Evolutionary conservation across 2,888 invertebrate genomes (phyloP), one percentile per base, ranked within the genome.

Genomic region (Chromoteleia sp.): DNA sequence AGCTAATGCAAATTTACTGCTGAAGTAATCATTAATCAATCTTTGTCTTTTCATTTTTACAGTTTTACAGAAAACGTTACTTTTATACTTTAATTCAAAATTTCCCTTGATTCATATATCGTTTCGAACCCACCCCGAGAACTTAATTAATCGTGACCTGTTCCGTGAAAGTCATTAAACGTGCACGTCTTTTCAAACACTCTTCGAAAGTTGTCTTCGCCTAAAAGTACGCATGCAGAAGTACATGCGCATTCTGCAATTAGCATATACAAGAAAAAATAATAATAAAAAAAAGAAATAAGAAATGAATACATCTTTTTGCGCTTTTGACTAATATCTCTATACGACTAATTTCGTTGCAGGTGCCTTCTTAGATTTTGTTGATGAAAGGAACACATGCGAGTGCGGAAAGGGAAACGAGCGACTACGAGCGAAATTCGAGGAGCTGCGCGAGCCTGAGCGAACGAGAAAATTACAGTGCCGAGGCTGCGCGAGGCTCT

Each of bases 351-450:
- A 71, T 79, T 67, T 73, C 4, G 52, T 79, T 74, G 41, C 75
- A 90, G 90, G 83, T 68, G 85, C 85, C 10, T 89, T 87, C 80
- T 83, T 90, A 76, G 82, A 85, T 36, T 88, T 89, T 41, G 80
- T 88, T 17, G 85, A 83, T 50, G 83, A 86, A 21, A 83, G 85
- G n/a, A 86, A 87, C 65, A 84, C 80, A 48, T 91, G 91, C 33
- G 84, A 84, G 2, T 91, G 91, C 68, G 36, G 56, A 21, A 74
- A 81, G 12, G 65, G 19, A 59, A 48, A 70, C 30, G 61, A 68
- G 63, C 52, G 33, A 10, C 67, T 74, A 25, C 56, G 73, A 41
- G 70, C 50, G 25, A 73, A 83, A 7, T 84, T 85, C 10, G 85
- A 87, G 21, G 86, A 88, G 54, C 79, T 90, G 36, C 83, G 79